A percentile compares a stretch with the other conserved stretches of the same genome.
Conservation (phyloP, 2,797 vertebrate species). For the Darevskia nairensis region DNA sequence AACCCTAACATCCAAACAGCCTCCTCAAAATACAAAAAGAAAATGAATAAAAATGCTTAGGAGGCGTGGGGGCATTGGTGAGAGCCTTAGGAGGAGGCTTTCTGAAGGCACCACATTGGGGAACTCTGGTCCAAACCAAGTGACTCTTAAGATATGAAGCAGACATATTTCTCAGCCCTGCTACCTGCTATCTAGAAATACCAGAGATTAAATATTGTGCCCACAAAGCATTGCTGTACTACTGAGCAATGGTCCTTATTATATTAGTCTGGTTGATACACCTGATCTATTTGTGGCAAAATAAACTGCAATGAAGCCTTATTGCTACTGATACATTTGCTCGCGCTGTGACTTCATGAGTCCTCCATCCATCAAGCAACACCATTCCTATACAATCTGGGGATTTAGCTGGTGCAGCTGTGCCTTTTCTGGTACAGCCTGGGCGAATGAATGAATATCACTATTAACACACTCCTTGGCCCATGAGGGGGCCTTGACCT, state of each 20-base stretch:
- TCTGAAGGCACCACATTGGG: too few relatives aligned
- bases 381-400: background rate
- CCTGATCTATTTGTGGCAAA: background rate
- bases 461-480: background rate
- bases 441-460: background rate
- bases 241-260: background rate
- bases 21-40: too few relatives aligned
- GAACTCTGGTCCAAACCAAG: too few relatives aligned
- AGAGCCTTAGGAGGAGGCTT: too few relatives aligned
- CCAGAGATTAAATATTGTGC: background rate
- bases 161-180: background rate
- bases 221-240: background rate
- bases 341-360: too few relatives aligned
- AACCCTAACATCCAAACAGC: too few relatives aligned
- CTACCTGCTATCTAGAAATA: background rate
- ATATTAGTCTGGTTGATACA: background rate
- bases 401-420: background rate
- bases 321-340: background rate
- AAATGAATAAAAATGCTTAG: too few relatives aligned
- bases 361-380: background rate
- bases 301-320: background rate
- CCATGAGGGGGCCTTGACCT: background rate
- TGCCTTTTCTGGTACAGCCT: background rate
- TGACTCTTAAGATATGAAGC: background rate
- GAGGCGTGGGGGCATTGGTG: too few relatives aligned